Base-by-base conservation (phyloP, 2,797 vertebrate genomes). In the Lacerta viridis region DNA sequence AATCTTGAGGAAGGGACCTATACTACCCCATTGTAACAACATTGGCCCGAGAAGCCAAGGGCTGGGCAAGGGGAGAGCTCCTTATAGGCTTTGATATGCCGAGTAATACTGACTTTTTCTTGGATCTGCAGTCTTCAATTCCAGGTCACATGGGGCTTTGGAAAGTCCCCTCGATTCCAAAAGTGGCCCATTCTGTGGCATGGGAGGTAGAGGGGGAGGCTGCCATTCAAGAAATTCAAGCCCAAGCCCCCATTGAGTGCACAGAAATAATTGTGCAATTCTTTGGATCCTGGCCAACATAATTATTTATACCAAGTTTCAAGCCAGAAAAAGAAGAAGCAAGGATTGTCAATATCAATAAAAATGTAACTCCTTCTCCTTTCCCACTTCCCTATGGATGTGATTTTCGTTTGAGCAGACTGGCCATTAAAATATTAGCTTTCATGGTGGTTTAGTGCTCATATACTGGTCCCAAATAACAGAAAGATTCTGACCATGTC, bases 271-370 rank as follows among this genome's bases (percentile, higher is more conserved):
- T 50, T 27, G 15, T n/a, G 25, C 25, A 23, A 81, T 81, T 64
- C 18, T 61, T 82, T 82, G 33, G 55, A 41, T 33, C 18, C 50
- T 9, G 4, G 17, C 50, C 39, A 81, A 75, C 41, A 41, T 59
- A 68, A 66, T 78, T 74, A 87, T 36, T 66, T 66, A 82, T 17
- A 66, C 64, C 29, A 72, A 6, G 23, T 80, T 80, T 79, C 59
- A 59, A 77, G 80, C 83, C 71, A 87, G 88, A 89, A 4, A 66
- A 85, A 66, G 39, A 81, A 85, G 50, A 13, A 68, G 20, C 27
- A 90, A 87, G 85, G 87, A 81, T 84, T 92, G 90, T 89, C 90
- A 15, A n/a, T 76, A 76, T 87, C 91, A 95, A 90, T 89, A 84
- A 59, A 64, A 86, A 55, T 9, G 17, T 41, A 71, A 92, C 82